phyloP scores from a whole-genome alignment of 2,113 vertebrate species.

The Ochotona princeps region DNA sequence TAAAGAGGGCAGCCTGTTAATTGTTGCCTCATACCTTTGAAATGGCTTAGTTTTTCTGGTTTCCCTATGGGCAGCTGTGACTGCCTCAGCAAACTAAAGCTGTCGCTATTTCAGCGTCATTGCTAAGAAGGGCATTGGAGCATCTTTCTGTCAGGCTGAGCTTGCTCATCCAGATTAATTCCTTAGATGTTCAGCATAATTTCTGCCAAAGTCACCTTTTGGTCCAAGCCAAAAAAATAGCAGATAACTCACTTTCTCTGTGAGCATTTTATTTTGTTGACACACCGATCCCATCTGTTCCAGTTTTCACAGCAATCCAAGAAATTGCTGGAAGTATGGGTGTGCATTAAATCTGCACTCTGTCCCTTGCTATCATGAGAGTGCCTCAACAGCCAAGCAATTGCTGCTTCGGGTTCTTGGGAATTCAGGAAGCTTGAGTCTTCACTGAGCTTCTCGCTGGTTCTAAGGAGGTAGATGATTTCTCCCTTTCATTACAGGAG shows the following conservation, averaged over 20 bases:
- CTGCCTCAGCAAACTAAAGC: slow-evolving; percentile 2
- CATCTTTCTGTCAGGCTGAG: slow-evolving; percentile 43
- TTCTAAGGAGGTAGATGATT: slow-evolving; percentile 20
- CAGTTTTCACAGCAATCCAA: slow-evolving; percentile 35
- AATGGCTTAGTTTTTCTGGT: slow-evolving; percentile 8
- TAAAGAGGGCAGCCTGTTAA: neutral
- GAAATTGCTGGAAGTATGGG: neutral
- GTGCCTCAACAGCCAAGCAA: neutral
- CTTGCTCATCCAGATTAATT: slow-evolving; percentile 48
- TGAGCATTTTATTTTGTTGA: slow-evolving; percentile 51
- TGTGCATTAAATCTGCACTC: neutral
- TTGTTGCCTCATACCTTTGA: neutral
- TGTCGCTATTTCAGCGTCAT: slow-evolving; percentile 37
- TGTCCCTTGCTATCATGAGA: rapidly evolving
- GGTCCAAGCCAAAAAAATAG: neutral
- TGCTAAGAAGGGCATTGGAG: slow-evolving; percentile 25
- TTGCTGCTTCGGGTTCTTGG: neutral
- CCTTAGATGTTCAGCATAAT: slow-evolving; percentile 23
- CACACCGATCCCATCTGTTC: slow-evolving; percentile 41
- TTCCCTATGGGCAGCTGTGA: slow-evolving; percentile 2
- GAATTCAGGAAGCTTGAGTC: neutral
- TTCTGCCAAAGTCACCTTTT: slow-evolving; percentile 60
- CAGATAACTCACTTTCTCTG: slow-evolving; percentile 52
- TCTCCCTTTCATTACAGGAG: slow-evolving; percentile 39
- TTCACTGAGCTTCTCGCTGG: neutral